Base-by-base conservation (phyloP, 2,888 invertebrate genomes). In the Clusia tigrina region DNA sequence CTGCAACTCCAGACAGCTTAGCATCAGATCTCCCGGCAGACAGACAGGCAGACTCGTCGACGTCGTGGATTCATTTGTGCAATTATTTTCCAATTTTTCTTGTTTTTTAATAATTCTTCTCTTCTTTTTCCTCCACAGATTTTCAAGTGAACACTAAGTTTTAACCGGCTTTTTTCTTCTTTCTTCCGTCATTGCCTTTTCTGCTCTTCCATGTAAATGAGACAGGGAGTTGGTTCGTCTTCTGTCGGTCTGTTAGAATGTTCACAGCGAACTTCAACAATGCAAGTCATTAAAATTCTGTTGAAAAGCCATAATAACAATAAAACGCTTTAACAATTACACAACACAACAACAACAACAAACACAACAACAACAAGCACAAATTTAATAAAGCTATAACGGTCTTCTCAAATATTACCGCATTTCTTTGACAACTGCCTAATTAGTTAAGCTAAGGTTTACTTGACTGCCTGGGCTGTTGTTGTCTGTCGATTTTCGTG, bases 371-470 rank as follows among this genome's bases (percentile, higher is more conserved):
- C 42, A 15, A 42, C n/a, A 42, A 6, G 77, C 72, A n/a, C n/a
- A n/a, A n/a, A n/a, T n/a, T n/a, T 75, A 74, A 74, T 74, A 77
- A 74, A 76, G 77, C 74, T 74, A 76, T 76, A 77, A 75, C 74
- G 74, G 74, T 76, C 77, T 77, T 74, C n/a, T n/a, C n/a, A n/a
- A n/a, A n/a, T 74, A 76, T 77, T 77, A 77, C 74, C 76, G 71
- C 76, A 77, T 76, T 72, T 42, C 42, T 42, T 42, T 42, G 42
- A 42, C 42, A 42, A 42, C 12, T n/a, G 42, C n/a, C 42, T 42
- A 42, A 42, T 42, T 42, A 42, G 6, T 5, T 42, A 42, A 17
- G 6, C n/a, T 42, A 5, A 10, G 32, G 32, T 32, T 32, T 32
- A 9, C 6, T 32, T n/a, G n/a, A 32, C n/a, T 15, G 42, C 3